Conservation (phyloP, 2,797 vertebrate genomes). For the Chloroceryle inda region DNA sequence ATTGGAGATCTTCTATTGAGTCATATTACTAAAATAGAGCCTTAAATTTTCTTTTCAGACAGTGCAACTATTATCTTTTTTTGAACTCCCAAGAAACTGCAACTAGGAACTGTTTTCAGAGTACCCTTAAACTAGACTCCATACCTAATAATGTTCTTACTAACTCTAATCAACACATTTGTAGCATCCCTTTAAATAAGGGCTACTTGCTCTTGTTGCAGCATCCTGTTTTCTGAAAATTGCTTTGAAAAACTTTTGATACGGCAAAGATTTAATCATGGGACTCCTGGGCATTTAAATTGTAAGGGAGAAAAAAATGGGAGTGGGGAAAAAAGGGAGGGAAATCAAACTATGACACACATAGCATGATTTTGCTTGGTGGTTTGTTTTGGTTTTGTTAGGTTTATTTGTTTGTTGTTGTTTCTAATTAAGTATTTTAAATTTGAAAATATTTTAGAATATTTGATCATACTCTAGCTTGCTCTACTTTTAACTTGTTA, state of each 20-base stretch:
- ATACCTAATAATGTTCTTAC: not conserved
- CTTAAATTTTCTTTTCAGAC: not conserved
- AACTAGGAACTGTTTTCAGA: not conserved
- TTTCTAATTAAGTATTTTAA: not conserved
- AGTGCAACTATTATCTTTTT: not conserved
- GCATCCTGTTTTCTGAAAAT: not conserved
- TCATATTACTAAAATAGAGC: not conserved
- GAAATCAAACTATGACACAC: not conserved
- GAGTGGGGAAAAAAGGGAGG: rapidly evolving
- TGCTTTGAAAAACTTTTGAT: not conserved
- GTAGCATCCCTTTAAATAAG: not conserved
- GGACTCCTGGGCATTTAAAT: not conserved
- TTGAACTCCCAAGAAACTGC: not conserved
- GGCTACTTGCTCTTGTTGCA: not conserved
- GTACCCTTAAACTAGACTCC: not conserved
- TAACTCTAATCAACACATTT: not conserved
- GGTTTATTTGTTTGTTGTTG: too few species aligned
- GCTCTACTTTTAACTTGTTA: not conserved
- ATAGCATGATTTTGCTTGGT: not conserved
- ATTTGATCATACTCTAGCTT: not conserved
- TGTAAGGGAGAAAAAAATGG: not conserved
- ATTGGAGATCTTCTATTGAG: rapidly evolving
- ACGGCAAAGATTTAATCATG: not conserved
- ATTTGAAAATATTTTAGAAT: not conserved
- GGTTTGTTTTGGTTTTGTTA: too few species aligned